Conservation (phyloP, 1,140 invertebrate genomes). For the Eueides isabella region DNA sequence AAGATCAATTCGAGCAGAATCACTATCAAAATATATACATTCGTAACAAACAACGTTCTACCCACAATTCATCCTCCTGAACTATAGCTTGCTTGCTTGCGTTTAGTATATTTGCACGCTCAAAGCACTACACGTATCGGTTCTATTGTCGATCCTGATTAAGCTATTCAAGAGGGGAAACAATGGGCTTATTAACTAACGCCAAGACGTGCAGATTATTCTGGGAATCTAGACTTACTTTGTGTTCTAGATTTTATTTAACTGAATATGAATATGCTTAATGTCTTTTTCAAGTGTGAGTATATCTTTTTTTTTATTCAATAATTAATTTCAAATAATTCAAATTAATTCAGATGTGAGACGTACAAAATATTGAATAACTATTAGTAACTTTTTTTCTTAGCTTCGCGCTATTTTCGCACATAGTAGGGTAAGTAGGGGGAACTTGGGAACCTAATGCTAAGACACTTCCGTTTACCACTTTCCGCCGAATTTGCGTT, state of each 20-base stretch:
- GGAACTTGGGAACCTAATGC: no score
- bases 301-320: no score
- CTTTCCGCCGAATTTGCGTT: no score
- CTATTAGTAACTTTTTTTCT: no score
- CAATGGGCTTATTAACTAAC: slow-evolving; percentile 35
- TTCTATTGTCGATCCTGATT: slow-evolving; percentile 34
- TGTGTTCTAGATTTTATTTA: neutral
- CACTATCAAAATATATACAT: neutral
- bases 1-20: neutral
- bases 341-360: no score
- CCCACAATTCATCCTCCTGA: neutral
- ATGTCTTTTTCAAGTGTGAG: no score
- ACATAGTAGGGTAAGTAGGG: no score
- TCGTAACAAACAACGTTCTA: neutral
- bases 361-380: no score
- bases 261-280: no score
- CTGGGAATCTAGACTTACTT: slow-evolving; percentile 1
- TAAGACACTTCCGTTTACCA: no score
- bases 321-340: no score
- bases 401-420: no score
- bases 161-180: slow-evolving; percentile 37
- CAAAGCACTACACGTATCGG: slow-evolving; percentile 32
- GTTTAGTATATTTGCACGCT: slow-evolving; percentile 28
- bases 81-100: slow-evolving; percentile 17
- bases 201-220: slow-evolving; percentile 18